Evolutionary conservation across 2,113 vertebrate genomes (phyloP), one percentile per base, ranked within the genome.

Genomic region (Phylloscopus trochiloides): DNA sequence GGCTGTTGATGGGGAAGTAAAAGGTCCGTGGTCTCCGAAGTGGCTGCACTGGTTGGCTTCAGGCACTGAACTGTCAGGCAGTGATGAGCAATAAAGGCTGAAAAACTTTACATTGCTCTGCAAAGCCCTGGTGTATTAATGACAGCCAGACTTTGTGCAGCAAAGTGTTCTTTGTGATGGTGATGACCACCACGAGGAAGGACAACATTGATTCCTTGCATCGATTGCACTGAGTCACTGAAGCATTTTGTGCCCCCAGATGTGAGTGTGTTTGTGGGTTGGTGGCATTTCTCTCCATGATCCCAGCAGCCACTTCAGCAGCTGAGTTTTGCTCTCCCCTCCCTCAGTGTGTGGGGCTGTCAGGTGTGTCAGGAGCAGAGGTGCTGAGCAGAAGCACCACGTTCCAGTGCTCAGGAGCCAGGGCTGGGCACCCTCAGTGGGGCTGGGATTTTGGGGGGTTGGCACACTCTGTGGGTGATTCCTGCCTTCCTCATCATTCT

Each of bases 381-480:
- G 17, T 28, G 72, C 72, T 68, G 59, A 34, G 28, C 85, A 45
- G 82, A 62, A 54, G 67, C 12, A 1, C 61, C 85, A 9, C 21
- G 2, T 17, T 15, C 15, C 68, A 42, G 73, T 6, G 85, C 31
- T 51, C 50, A 63, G 71, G 93, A 62, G 70, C 91, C 66, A 32
- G 12, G 77, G 47, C 45, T 10, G 6, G 47, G 86, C 92, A 80
- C 88, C 88, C 96, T 83, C 71, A 75, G 73, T 66, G 76, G 36
- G 92, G 94, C 72, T 81, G 96, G 54, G 74, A 36, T 91, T 90
- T 88, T 12, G 32, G 29, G 77, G 43, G 54, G 31, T 28, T 18
- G 12, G 62, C 88, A 34, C 36, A 20, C 10, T 3, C 51, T 31
- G 25, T 15, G 51, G 1, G 4, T 63, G 36, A 34, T 50, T n/a